phyloP scores from a whole-genome alignment of 1,140 invertebrate species.

The Hydropsyche tenuis region DNA sequence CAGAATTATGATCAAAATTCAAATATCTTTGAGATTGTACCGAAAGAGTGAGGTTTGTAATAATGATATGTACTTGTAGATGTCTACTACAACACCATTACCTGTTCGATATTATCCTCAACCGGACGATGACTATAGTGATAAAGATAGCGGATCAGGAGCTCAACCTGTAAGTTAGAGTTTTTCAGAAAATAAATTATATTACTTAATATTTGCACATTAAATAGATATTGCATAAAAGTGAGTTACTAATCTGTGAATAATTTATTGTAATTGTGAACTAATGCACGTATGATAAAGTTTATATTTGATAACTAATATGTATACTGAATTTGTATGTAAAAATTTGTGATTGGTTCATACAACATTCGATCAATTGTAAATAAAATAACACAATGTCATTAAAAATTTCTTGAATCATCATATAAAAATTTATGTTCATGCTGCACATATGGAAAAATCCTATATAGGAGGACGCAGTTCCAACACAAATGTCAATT shows the following conservation, averaged over 20 bases:
- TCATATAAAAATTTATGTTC: constrained; percentile 6
- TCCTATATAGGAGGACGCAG: constrained; percentile 42
- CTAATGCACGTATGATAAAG: too few relatives aligned
- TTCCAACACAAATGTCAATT: constrained; percentile 49
- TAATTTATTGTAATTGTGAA: too few relatives aligned
- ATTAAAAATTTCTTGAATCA: constrained; percentile 19
- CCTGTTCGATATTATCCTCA: constrained; percentile 45
- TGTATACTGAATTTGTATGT: not conserved
- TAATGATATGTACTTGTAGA: not conserved
- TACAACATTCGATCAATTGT: not conserved
- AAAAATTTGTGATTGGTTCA: not conserved
- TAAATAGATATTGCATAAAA: not conserved
- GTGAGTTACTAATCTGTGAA: too few relatives aligned
- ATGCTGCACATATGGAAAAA: constrained; percentile 40
- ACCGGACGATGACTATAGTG: constrained; percentile 43
- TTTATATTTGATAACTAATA: not conserved
- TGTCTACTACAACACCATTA: constrained; percentile 43
- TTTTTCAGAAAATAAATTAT: constrained; percentile 4
- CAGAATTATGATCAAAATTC: too few relatives aligned
- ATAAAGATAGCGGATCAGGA: constrained; percentile 46
- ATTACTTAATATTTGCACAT: not conserved
- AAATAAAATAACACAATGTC: not conserved
- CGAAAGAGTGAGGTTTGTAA: too few relatives aligned
- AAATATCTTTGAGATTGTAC: too few relatives aligned
- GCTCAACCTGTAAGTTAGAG: constrained; percentile 39